A percentile compares a stretch with the other conserved stretches of the same genome.
Evolutionary conservation across 2,888 invertebrate genomes (phyloP).

Genomic region (Serripes groenlandicus): DNA sequence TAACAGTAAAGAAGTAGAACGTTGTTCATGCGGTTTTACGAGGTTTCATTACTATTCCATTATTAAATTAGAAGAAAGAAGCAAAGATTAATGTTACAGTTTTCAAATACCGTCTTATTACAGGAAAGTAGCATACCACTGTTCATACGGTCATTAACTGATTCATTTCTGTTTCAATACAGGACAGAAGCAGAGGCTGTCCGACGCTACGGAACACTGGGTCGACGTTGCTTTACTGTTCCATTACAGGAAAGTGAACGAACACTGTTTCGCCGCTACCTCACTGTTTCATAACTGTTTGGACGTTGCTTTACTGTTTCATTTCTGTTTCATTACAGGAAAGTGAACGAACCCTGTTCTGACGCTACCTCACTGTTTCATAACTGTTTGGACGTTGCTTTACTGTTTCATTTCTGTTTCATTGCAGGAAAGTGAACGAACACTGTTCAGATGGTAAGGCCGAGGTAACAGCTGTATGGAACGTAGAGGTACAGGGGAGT

Average conservation of each 20-base stretch:
- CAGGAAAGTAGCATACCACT: neutral
- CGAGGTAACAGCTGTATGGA: slow-evolving; percentile 72
- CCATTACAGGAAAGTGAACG: no score
- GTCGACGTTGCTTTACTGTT: no score
- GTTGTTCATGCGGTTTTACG: neutral
- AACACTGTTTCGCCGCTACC: neutral
- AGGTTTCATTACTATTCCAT: neutral
- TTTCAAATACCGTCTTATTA: neutral
- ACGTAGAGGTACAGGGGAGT: slow-evolving; percentile 44
- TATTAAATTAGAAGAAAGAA: neutral
- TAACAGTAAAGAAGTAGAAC: neutral
- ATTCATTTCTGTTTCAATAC: no score
- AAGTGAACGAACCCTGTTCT: neutral
- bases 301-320: no score
- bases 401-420: neutral
- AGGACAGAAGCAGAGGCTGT: no score
- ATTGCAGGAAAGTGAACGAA: slow-evolving; percentile 67
- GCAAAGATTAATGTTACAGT: no score
- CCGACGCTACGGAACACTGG: no score
- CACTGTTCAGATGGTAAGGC: slow-evolving; percentile 60
- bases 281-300: neutral
- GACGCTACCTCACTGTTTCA: neutral
- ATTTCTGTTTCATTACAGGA: no score
- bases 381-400: neutral
- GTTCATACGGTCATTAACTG: no score